Evolutionary conservation across 2,888 invertebrate species (phyloP).

Genomic region (Eilema caniola): DNA sequence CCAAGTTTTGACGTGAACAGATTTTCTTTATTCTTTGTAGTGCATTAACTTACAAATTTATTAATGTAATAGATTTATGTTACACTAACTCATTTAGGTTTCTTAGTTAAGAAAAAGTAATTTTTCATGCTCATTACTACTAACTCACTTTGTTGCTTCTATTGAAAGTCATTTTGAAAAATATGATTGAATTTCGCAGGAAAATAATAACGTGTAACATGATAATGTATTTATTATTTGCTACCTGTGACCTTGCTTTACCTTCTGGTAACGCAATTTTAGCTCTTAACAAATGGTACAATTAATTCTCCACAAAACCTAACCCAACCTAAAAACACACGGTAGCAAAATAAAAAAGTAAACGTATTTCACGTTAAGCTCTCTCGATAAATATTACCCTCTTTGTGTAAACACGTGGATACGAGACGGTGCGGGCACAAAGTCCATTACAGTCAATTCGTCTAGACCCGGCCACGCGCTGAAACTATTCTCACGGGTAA

Average conservation of each 20-base stretch:
- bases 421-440: slow-evolving; percentile 69
- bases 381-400: slow-evolving; percentile 61
- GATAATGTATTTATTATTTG: too few species aligned
- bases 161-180: too few species aligned
- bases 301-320: slow-evolving; percentile 18
- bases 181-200: too few species aligned
- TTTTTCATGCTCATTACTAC: too few species aligned
- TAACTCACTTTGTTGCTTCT: too few species aligned
- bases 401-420: slow-evolving; percentile 61
- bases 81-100: background rate
- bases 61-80: slow-evolving; percentile 27
- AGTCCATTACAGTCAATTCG: slow-evolving; percentile 83
- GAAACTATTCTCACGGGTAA: slow-evolving; percentile 83
- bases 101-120: background rate
- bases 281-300: slow-evolving; percentile 18
- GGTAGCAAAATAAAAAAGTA: slow-evolving; percentile 37
- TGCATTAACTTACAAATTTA: slow-evolving; percentile 35
- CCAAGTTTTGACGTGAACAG: slow-evolving; percentile 72
- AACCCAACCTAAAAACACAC: slow-evolving; percentile 14
- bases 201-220: too few species aligned
- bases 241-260: background rate
- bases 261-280: background rate
- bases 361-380: slow-evolving; percentile 50
- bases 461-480: slow-evolving; percentile 80
- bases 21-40: slow-evolving; percentile 60